These are phyloP conservation scores for Euwallacea fornicatus DNA, from an alignment of 1,140 invertebrate genomes.

Conservation along the genomic window DNA sequence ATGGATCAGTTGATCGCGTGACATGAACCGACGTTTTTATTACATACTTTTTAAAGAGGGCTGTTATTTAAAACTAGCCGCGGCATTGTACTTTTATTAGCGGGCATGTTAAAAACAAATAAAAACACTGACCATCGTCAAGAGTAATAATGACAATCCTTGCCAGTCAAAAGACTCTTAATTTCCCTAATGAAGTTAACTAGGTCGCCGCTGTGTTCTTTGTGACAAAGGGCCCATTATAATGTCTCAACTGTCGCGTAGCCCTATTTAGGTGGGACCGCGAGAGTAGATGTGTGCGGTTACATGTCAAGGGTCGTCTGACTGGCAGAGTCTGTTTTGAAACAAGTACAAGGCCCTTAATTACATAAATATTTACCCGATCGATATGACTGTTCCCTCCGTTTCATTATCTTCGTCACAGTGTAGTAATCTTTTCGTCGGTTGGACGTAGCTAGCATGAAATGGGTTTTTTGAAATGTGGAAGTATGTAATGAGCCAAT, in stretches of 20 bases:
- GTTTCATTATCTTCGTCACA: too few relatives aligned
- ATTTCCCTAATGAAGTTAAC: background rate
- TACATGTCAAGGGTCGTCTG: conserved; percentile 9
- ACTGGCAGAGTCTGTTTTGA: conserved; percentile 10
- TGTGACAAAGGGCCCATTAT: background rate
- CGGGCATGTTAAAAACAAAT: too few relatives aligned
- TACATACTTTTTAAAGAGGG: background rate
- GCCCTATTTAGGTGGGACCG: background rate
- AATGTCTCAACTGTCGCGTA: background rate
- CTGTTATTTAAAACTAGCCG: too few relatives aligned
- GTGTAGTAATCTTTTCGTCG: too few relatives aligned
- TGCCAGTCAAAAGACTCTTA: background rate
- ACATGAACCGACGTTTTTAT: background rate
- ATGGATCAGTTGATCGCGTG: conserved; percentile 1
- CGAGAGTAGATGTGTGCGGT: conserved; percentile 1
- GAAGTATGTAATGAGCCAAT: too few relatives aligned
- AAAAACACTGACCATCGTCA: too few relatives aligned
- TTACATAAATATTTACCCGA: conserved; percentile 7
- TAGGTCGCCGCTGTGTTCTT: background rate
- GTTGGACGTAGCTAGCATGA: too few relatives aligned
- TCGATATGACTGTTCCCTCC: background rate
- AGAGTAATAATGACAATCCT: too few relatives aligned
- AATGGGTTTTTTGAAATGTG: too few relatives aligned
- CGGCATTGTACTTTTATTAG: too few relatives aligned
- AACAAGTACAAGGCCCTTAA: conserved; percentile 10